These are phyloP conservation scores for Lytechinus variegatus DNA, from an alignment of 35 echinoderm and acorn worm genomes.

Conservation along the genomic window DNA sequence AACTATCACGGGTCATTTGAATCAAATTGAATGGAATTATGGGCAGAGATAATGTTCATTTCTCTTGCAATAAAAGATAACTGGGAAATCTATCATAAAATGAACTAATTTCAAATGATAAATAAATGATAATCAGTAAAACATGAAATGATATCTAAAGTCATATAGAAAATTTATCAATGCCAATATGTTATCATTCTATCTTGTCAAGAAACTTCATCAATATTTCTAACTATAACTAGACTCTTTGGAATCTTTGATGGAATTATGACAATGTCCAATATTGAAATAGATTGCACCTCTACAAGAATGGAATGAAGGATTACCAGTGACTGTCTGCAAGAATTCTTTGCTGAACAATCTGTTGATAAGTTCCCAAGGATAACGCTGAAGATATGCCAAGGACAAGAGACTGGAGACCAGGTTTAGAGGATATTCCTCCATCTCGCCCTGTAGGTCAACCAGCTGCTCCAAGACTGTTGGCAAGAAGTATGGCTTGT, in stretches of 20 bases:
- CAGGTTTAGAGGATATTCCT: conserved; percentile 59
- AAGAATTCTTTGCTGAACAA: conserved; percentile 61
- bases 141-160: too few relatives aligned
- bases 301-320: neutral
- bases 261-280: neutral
- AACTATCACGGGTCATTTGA: too few relatives aligned
- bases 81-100: too few relatives aligned
- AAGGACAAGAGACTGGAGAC: conserved; percentile 73
- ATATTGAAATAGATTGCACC: neutral
- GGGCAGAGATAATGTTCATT: too few relatives aligned
- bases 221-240: neutral
- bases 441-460: conserved; percentile 50
- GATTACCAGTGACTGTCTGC: conserved; percentile 59
- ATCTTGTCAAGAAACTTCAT: too few relatives aligned
- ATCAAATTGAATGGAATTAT: too few relatives aligned
- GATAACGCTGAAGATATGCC: conserved; percentile 75
- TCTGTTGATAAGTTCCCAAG: conserved; percentile 55
- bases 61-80: too few relatives aligned
- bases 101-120: too few relatives aligned
- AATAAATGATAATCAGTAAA: too few relatives aligned
- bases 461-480: conserved; percentile 40
- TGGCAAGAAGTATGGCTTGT: conserved; percentile 48
- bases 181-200: too few relatives aligned
- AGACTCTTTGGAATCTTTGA: too few relatives aligned
- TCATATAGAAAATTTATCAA: too few relatives aligned